These are phyloP conservation scores for Alligator sinensis DNA, from an alignment of 2,113 vertebrate species.

Conservation along the genomic window DNA sequence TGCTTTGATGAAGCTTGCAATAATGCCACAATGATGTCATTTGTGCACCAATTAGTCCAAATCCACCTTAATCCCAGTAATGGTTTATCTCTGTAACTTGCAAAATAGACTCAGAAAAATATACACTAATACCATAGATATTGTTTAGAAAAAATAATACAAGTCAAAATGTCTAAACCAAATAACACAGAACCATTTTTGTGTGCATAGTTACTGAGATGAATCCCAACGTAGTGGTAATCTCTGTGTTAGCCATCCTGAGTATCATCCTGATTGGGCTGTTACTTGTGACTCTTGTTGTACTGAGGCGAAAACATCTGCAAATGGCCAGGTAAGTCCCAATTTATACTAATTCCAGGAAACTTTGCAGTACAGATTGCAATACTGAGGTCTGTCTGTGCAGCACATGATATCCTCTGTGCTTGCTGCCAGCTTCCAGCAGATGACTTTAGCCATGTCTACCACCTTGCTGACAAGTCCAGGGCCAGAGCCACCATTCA, in stretches of 20 bases:
- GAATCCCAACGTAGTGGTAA: conserved; percentile 94
- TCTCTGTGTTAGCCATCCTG: conserved; percentile 91
- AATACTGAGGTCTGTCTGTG: neutral
- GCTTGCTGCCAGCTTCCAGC: neutral
- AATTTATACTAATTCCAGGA: neutral
- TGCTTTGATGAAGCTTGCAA: neutral
- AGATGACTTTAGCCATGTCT: no score
- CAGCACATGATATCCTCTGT: neutral
- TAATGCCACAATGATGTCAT: neutral
- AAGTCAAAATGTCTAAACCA: neutral
- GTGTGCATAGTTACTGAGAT: conserved; percentile 86
- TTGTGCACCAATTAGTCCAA: neutral
- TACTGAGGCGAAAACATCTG: conserved; percentile 93
- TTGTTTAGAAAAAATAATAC: neutral
- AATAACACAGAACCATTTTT: conserved; percentile 30
- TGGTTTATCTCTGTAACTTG: neutral
- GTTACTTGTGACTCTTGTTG: conserved; percentile 89
- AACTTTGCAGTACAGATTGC: rapidly evolving
- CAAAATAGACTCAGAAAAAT: neutral
- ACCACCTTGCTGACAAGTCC: no score
- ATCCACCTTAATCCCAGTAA: neutral
- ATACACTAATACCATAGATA: neutral
- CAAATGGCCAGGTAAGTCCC: conserved; percentile 88
- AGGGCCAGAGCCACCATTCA: no score
- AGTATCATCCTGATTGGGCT: conserved; percentile 91